These are phyloP conservation scores for Zapus hudsonius DNA, from an alignment of 2,113 vertebrate genomes.

Conservation along the genomic window DNA sequence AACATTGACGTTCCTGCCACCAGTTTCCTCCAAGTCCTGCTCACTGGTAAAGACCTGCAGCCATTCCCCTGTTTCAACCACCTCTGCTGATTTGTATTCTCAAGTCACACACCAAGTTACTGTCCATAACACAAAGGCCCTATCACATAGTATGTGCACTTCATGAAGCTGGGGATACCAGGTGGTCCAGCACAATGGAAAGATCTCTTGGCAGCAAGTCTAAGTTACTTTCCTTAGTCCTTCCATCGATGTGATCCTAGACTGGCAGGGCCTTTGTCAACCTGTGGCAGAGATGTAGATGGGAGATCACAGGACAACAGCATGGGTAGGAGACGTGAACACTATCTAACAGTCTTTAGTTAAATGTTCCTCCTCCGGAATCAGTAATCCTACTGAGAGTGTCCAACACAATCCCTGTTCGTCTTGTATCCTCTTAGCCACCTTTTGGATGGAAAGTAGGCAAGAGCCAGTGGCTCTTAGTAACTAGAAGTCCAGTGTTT, in stretches of 20 bases:
- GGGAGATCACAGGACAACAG: not conserved
- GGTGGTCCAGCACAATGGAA: not conserved
- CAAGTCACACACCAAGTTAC: not conserved
- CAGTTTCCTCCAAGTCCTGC: not conserved
- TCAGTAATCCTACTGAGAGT: not conserved
- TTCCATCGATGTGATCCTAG: not conserved
- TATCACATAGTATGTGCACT: not conserved
- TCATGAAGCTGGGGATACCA: not conserved
- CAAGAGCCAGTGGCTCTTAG: no score
- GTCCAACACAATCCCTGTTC: not conserved
- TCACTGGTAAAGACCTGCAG: not conserved
- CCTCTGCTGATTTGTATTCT: not conserved
- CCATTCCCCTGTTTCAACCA: not conserved
- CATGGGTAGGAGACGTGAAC: not conserved
- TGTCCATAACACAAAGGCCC: not conserved
- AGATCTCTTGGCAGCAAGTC: not conserved
- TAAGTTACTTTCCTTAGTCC: not conserved
- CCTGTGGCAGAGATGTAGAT: no score
- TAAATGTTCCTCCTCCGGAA: not conserved
- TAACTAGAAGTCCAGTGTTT: not conserved
- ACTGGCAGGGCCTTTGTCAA: not conserved
- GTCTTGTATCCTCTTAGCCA: not conserved
- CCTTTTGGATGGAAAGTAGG: no score
- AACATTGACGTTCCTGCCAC: not conserved
- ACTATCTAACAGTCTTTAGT: not conserved